Evolutionary conservation across 2,113 vertebrate species (phyloP).

Genomic region (Haemorhous mexicanus): DNA sequence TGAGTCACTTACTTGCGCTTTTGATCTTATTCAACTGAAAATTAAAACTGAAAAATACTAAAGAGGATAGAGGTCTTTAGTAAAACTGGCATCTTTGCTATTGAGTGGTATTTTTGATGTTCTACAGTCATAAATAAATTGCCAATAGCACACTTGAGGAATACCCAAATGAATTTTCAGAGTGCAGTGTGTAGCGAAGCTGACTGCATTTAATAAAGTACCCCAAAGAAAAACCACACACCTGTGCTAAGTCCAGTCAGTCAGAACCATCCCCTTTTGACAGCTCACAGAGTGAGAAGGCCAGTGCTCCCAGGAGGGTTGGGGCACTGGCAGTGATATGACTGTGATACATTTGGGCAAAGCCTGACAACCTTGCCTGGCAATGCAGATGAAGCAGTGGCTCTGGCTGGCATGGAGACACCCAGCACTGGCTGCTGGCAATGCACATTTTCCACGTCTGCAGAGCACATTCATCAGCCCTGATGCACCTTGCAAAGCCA

Average conservation of each 20-base stretch:
- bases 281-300: background rate
- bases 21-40: background rate
- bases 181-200: accelerated
- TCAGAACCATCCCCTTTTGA: background rate
- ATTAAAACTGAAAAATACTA: background rate
- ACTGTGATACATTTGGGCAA: background rate
- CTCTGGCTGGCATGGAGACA: background rate
- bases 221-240: background rate
- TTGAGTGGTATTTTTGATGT: background rate
- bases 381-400: background rate
- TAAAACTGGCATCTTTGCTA: background rate
- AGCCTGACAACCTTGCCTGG: background rate
- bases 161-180: background rate
- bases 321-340: background rate
- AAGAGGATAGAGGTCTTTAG: background rate
- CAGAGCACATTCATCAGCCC: background rate
- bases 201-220: background rate
- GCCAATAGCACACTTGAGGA: background rate
- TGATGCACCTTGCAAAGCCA: background rate
- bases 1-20: background rate
- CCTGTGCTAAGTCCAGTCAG: background rate
- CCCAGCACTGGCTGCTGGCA: background rate
- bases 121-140: background rate
- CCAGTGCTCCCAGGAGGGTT: background rate
- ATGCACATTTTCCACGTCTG: background rate